Evolutionary conservation across 2,113 vertebrate genomes (phyloP).

Genomic region (Tragulus kanchil): DNA sequence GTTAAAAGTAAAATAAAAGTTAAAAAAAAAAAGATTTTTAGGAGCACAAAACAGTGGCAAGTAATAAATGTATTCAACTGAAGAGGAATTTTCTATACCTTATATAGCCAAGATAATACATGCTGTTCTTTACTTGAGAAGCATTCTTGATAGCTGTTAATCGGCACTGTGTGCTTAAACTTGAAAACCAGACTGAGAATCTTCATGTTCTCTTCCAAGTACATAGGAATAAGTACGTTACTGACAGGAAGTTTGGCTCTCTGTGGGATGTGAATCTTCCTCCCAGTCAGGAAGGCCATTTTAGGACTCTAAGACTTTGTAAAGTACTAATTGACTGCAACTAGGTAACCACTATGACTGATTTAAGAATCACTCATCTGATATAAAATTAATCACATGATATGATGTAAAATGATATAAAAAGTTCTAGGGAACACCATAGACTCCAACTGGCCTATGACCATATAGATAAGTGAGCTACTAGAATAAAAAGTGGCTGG

Average conservation of each 20-base stretch:
- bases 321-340: not conserved
- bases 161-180: slow-evolving; percentile 42
- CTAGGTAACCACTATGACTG: not conserved
- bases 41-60: slow-evolving; percentile 70
- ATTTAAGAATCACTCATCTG: not conserved
- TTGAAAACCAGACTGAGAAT: slow-evolving; percentile 51
- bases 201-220: slow-evolving; percentile 30
- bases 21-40: slow-evolving; percentile 71
- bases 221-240: slow-evolving; percentile 20
- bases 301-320: not conserved
- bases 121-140: slow-evolving; percentile 57
- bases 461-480: not conserved
- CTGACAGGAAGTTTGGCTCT: not conserved
- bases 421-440: not conserved
- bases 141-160: slow-evolving; percentile 39
- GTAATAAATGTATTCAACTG: slow-evolving; percentile 61
- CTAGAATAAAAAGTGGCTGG: not conserved
- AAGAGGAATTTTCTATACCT: slow-evolving; percentile 58
- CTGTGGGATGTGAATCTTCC: not conserved
- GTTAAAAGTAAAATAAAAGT: no score
- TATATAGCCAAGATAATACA: slow-evolving; percentile 49
- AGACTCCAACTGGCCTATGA: not conserved
- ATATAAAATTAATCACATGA: no score
- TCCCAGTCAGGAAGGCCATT: not conserved
- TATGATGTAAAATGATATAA: not conserved